phyloP scores from a whole-genome alignment of 1,140 invertebrate genomes.

The Tribolium castaneum region DNA sequence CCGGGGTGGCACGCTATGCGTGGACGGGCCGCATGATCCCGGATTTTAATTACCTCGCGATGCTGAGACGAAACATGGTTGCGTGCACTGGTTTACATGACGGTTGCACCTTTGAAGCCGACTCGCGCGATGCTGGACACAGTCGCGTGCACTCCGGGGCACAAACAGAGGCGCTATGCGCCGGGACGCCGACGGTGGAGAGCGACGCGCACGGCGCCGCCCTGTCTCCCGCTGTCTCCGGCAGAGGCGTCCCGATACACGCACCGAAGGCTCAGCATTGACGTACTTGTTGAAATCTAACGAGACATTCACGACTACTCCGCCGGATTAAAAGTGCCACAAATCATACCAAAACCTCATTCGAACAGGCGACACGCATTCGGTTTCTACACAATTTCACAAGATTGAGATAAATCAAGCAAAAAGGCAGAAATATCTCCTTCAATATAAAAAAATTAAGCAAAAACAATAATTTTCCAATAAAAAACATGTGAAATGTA shows the following conservation, averaged over 20 bases:
- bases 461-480: no score
- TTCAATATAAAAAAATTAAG: no score
- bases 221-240: slow-evolving; percentile 44
- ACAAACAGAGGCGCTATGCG: slow-evolving; percentile 40
- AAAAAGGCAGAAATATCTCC: no score
- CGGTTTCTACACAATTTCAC: no score
- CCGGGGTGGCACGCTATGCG: no score
- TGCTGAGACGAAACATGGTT: not conserved
- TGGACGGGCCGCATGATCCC: not conserved
- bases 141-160: slow-evolving; percentile 42
- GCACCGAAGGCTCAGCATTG: not conserved
- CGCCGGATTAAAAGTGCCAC: not conserved
- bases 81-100: slow-evolving; percentile 2
- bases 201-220: slow-evolving; percentile 48
- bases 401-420: no score
- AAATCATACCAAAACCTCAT: not conserved
- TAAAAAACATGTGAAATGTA: no score
- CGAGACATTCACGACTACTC: not conserved
- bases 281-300: slow-evolving; percentile 17
- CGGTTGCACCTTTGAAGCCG: slow-evolving; percentile 20
- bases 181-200: slow-evolving; percentile 39
- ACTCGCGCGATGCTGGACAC: slow-evolving; percentile 20
- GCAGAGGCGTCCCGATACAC: slow-evolving; percentile 40
- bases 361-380: not conserved
- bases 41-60: not conserved